These are phyloP conservation scores for Corythornis madagascariensis DNA, from an alignment of 2,113 vertebrate genomes.

Conservation along the genomic window DNA sequence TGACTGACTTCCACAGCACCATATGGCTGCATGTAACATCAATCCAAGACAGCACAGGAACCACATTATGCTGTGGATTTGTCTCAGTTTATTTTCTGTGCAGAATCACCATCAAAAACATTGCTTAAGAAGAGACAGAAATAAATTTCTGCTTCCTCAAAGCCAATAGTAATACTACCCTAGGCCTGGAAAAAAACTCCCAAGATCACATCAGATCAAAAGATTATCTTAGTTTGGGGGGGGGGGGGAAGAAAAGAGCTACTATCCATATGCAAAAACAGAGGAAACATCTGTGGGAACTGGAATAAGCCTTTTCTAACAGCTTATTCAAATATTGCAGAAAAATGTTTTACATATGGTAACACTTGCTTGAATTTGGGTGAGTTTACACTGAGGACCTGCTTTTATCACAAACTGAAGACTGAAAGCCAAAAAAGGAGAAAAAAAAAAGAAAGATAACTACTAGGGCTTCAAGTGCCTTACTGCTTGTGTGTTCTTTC, in stretches of 20 bases:
- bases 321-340: conserved; percentile 18
- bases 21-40: conserved; percentile 38
- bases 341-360: background rate
- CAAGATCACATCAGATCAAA: background rate
- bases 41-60: conserved; percentile 26
- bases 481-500: background rate
- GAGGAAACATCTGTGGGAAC: conserved; percentile 35
- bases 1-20: conserved; percentile 32
- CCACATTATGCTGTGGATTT: background rate
- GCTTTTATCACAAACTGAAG: background rate
- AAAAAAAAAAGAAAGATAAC: background rate
- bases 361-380: background rate
- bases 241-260: background rate
- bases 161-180: background rate
- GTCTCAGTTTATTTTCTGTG: conserved; percentile 9
- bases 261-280: background rate
- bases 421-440: background rate
- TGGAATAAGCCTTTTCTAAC: conserved; percentile 1
- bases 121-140: background rate
- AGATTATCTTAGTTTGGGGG: background rate
- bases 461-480: background rate
- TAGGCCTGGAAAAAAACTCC: background rate
- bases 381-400: background rate
- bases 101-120: background rate
- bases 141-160: background rate